Percentiles rank a stretch among this genome's conserved stretches.
Conservation (phyloP, 2,888 invertebrate species). For the Lasioglossum villosulum region DNA sequence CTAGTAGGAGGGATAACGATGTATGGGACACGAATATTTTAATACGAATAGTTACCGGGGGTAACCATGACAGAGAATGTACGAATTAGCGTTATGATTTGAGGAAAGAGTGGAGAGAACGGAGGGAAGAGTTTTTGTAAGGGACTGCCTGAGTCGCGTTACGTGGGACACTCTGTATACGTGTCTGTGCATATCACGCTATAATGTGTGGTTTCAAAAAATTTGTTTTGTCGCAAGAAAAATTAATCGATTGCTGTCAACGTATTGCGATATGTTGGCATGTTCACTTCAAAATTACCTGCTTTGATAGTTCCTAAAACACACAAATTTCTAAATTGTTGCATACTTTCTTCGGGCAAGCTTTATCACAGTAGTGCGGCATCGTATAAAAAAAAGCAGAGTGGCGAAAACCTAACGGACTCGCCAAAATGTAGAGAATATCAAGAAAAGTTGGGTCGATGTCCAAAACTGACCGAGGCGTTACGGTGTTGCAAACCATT, state of each 20-base stretch:
- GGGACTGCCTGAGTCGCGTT: no score
- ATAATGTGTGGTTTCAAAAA: background rate
- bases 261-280: conserved; percentile 41
- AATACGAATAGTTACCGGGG: no score
- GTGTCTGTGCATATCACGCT: background rate
- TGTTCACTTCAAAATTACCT: conserved; percentile 63
- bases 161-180: background rate
- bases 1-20: no score
- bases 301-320: conserved; percentile 34
- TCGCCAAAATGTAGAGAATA: conserved; percentile 42
- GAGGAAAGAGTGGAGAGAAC: no score
- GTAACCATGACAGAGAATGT: no score
- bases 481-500: conserved; percentile 38
- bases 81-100: no score
- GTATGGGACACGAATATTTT: no score
- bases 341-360: background rate
- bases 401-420: background rate
- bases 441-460: conserved; percentile 51
- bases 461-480: conserved; percentile 43
- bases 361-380: background rate
- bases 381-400: background rate
- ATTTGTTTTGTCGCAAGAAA: background rate
- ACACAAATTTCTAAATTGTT: background rate
- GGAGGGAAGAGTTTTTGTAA: no score
- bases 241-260: conserved; percentile 5